Evolutionary conservation across 2,888 invertebrate genomes (phyloP), one percentile per base, ranked within the genome.

Genomic region (Hyppa rectilinea): DNA sequence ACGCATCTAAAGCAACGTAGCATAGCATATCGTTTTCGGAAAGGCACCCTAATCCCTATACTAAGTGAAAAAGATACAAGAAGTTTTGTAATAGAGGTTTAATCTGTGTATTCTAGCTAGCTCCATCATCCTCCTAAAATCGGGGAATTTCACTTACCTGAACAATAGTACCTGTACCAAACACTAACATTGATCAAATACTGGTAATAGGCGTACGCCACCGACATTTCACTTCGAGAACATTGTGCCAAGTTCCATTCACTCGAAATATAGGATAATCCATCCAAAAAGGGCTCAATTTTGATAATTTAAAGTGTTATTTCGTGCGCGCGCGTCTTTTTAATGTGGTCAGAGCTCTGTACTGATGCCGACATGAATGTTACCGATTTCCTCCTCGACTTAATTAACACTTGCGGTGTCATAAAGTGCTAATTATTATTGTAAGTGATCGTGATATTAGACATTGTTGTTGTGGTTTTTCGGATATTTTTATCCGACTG

Each of bases 121-220:
- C n/a, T 36, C 36, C 36, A 36, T 36, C 12, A 9, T 36, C 9
- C 9, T 36, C 36, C 12, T 36, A 36, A 50, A 26, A 50, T 7
- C 40, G 17, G 29, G 3, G 2, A 20, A 47, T 34, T 17, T 7
- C 4, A 80, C 78, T 29, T 52, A 86, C 87, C 84, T 71, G 78
- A 26, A 50, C 77, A 75, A 34, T 74, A 80, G 47, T 82, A 65
- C 29, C n/a, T 77, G 23, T 72, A 80, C 55, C 49, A 70, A 40
- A 10, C 50, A 70, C 62, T 75, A 70, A 75, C 79, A 38, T 81
- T 71, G 20, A 78, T 81, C 20, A 85, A 40, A 75, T 81, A 79
- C 23, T 75, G 65, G 43, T 84, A 86, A 67, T 83, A 88, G 10
- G 80, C 69, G n/a, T 80, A 80, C 7, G 83, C 84, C 68, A 84